These are phyloP conservation scores for Oryzaephilus surinamensis DNA, from an alignment of 1,140 invertebrate genomes.

Conservation along the genomic window DNA sequence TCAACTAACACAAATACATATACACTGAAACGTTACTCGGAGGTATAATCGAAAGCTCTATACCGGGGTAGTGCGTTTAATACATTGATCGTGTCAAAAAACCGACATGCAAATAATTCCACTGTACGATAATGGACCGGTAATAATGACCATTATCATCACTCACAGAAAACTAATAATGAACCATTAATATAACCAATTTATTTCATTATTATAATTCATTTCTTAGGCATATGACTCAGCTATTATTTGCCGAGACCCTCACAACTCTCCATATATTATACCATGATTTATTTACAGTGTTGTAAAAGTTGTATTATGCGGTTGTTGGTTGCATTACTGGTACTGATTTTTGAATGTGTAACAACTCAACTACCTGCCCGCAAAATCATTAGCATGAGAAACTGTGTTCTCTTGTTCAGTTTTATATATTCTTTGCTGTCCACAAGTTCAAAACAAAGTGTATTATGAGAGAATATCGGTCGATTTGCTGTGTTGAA, in stretches of 20 bases:
- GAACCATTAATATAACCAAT: conserved; percentile 33
- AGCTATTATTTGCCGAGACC: no score
- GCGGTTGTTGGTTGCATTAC: background rate
- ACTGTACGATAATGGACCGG: conserved; percentile 17
- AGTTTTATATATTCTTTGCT: no score
- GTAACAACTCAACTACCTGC: conserved; percentile 9
- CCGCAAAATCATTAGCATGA: conserved; percentile 29
- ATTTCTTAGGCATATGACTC: conserved; percentile 27
- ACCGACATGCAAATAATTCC: conserved; percentile 22
- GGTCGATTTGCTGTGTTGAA: no score
- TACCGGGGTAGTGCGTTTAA: conserved; percentile 1
- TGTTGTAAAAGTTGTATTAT: background rate
- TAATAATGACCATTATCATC: conserved; percentile 34
- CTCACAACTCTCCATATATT: no score
- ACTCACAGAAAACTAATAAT: conserved; percentile 33
- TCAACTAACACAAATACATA: no score
- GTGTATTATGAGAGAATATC: no score
- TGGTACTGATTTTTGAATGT: background rate
- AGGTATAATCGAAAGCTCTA: conserved; percentile 3
- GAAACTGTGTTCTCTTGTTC: no score
- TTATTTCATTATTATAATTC: conserved; percentile 37
- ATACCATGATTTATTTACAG: conserved; percentile 7
- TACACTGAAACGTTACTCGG: no score
- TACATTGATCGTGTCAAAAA: conserved; percentile 5
- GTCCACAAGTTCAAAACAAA: conserved; percentile 19